These are phyloP conservation scores for Drosophila pegasa DNA, from an alignment of 2,888 invertebrate species.

Conservation along the genomic window DNA sequence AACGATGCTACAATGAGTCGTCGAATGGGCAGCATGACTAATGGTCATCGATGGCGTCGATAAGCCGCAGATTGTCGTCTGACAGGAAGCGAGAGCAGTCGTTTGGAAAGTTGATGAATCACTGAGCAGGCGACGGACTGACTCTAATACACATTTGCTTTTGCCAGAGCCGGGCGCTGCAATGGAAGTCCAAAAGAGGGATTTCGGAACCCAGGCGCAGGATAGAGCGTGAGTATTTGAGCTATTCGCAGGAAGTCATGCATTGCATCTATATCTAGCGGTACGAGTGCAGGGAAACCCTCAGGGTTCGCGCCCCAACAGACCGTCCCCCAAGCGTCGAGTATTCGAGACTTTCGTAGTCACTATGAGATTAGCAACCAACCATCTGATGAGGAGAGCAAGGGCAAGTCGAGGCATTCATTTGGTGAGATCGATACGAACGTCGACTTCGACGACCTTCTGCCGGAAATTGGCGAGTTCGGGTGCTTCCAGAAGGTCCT, in stretches of 20 bases:
- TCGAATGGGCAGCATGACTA: constrained; percentile 13
- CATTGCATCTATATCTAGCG: neutral
- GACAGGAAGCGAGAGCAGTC: constrained; percentile 24
- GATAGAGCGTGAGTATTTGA: constrained; percentile 2
- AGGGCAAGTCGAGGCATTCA: neutral
- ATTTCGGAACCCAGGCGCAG: neutral
- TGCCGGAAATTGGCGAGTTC: constrained; percentile 94
- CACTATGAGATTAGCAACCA: neutral
- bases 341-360: neutral
- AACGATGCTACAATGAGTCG: constrained; percentile 23
- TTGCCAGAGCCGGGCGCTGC: neutral
- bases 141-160: constrained; percentile 3
- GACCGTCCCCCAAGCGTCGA: constrained; percentile 11
- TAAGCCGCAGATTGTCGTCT: constrained; percentile 21
- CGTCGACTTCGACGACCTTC: constrained; percentile 92
- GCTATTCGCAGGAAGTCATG: neutral
- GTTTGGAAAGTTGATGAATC: constrained; percentile 48
- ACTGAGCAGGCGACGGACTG: constrained; percentile 36
- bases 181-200: constrained; percentile 2
- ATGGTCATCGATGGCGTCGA: constrained; percentile 37
- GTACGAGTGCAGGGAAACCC: neutral
- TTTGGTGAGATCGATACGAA: neutral
- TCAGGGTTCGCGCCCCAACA: constrained; percentile 2
- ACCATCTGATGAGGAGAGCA: neutral
- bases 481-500: constrained; percentile 92